Conservation (phyloP, 2,888 invertebrate species). For the Cabera pusaria region DNA sequence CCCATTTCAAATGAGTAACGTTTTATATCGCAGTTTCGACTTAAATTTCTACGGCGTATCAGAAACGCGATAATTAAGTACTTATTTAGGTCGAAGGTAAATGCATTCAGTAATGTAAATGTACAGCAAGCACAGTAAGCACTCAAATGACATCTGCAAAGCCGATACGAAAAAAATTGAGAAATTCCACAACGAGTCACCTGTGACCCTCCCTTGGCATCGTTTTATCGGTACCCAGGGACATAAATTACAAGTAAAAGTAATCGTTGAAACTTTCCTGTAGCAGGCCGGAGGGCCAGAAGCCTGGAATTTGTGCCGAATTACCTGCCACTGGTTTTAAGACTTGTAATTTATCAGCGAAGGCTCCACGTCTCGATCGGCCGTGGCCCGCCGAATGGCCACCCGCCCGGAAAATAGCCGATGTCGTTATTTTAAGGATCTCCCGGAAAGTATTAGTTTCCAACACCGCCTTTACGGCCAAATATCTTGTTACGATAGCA, state of each 20-base stretch:
- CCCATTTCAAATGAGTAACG: conserved; percentile 20
- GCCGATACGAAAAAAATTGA: conserved; percentile 43
- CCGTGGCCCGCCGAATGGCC: conserved; percentile 48
- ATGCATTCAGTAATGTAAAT: conserved; percentile 36
- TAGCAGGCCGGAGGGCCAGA: conserved; percentile 60
- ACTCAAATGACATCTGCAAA: conserved; percentile 44
- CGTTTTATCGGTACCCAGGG: conserved; percentile 65
- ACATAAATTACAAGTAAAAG: conserved; percentile 79
- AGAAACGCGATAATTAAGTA: conserved; percentile 29
- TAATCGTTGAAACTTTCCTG: conserved; percentile 78
- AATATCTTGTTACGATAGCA: conserved; percentile 44
- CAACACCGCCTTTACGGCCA: conserved; percentile 33
- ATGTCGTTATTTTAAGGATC: conserved; percentile 56
- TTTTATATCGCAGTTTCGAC: conserved; percentile 19
- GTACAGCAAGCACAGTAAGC: conserved; percentile 42
- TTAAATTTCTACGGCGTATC: conserved; percentile 22
- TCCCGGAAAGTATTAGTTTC: conserved; percentile 47
- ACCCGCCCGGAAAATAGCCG: conserved; percentile 61
- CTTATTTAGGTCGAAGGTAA: conserved; percentile 30
- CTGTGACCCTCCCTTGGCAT: conserved; percentile 65
- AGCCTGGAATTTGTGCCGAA: conserved; percentile 75
- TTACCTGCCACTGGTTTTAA: conserved; percentile 86
- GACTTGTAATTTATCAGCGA: conserved; percentile 85
- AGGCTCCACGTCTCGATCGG: conserved; percentile 61
- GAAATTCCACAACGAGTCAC: conserved; percentile 60